These are phyloP conservation scores for Mormyrops boulengeri DNA, from an alignment of 2,797 vertebrate genomes.

Conservation along the genomic window DNA sequence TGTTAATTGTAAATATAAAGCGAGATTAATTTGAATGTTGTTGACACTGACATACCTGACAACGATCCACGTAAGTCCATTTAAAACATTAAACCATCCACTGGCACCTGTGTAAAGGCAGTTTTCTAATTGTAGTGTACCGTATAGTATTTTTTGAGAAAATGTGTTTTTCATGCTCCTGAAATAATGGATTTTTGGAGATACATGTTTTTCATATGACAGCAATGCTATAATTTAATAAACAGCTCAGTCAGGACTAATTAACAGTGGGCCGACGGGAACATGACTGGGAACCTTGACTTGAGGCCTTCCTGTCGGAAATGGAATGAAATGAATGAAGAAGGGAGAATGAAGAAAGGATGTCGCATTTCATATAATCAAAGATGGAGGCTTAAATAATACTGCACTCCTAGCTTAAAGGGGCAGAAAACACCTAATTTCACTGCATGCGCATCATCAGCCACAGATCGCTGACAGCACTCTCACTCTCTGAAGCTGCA, in stretches of 20 bases:
- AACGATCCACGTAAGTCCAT: neutral
- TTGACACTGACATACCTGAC: neutral
- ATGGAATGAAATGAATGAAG: neutral
- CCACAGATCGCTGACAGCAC: neutral
- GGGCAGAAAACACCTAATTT: neutral
- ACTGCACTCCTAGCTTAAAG: neutral
- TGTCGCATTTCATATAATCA: neutral
- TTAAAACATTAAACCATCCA: neutral
- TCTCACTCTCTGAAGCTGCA: neutral
- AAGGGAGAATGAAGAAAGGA: neutral
- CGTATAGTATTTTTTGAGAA: neutral
- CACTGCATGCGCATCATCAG: constrained; percentile 1
- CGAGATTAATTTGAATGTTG: neutral
- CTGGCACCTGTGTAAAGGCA: neutral
- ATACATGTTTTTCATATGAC: neutral
- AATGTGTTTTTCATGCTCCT: neutral
- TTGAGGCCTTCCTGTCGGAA: neutral
- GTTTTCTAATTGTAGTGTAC: neutral
- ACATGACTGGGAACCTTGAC: neutral
- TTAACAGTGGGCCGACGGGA: neutral
- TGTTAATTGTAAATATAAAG: neutral
- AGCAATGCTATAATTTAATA: neutral
- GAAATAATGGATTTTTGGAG: neutral
- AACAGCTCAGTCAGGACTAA: neutral
- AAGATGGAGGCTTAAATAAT: neutral